Base-by-base conservation (phyloP, 2,888 invertebrate species). In the Calameuta filiformis region DNA sequence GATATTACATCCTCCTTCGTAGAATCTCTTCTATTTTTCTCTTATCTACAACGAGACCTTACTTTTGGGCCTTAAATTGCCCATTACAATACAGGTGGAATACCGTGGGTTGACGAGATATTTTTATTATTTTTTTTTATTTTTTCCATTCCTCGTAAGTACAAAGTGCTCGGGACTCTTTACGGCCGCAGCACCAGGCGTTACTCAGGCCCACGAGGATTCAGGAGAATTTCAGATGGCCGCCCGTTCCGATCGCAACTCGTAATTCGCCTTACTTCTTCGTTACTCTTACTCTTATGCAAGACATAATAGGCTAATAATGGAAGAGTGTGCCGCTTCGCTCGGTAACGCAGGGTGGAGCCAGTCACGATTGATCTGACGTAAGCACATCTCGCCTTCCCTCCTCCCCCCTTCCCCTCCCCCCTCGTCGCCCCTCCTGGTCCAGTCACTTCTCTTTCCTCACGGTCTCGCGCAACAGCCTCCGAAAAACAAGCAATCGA, bases 271-370 rank as follows among this genome's bases (percentile, higher is more conserved):
- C 87, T 89, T 85, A 87, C 88, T 89, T 87, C 83, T 85, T 86
- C 40, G 40, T 89, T 83, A 85, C 89, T 88, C 88, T 90, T 89
- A 89, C 90, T 89, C 88, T 91, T 90, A 89, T 89, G 90, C 90
- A 91, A 91, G 87, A 88, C 85, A 88, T 91, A 91, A 91, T 90
- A 87, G 89, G 89, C 85, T 89, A 90, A 91, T 90, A 90, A 90
- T 90, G 90, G 89, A 87, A 83, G 82, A 85, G 86, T 86, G 84
- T 81, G 83, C 83, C 73, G 35, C 80, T 37, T 69, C 73, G 56
- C 71, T 74, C 56, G 86, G 88, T 86, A 89, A 89, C 86, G 83
- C 85, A 89, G 91, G 91, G 91, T 90, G 91, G 90, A 89, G 90
- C 86, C 86, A 86, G 90, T 91, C 91, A 91, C 91, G 91, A 91